Conservation (phyloP, 2,797 vertebrate species). For the Microctenopoma steveboyesi region DNA sequence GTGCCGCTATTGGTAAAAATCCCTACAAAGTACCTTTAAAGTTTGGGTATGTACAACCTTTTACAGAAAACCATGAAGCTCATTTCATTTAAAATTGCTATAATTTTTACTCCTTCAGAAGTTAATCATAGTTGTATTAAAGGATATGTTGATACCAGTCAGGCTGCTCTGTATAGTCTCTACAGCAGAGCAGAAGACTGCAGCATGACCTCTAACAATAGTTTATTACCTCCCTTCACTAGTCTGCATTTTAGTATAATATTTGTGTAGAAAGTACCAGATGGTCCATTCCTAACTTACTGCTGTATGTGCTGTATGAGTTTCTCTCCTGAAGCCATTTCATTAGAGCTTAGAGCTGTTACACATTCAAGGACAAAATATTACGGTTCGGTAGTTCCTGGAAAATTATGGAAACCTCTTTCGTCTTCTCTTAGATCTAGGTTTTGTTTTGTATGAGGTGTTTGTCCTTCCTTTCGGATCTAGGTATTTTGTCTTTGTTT, state of each 20-base stretch:
- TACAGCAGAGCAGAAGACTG: not conserved
- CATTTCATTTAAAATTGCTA: not conserved
- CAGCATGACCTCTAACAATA: not conserved
- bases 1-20: not conserved
- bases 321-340: not conserved
- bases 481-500: not conserved
- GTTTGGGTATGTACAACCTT: not conserved
- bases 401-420: not conserved
- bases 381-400: conserved; percentile 7
- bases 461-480: not conserved
- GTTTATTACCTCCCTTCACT: not conserved
- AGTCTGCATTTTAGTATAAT: not conserved
- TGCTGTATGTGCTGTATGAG: no score
- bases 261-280: no score
- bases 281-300: no score
- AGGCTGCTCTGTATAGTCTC: not conserved
- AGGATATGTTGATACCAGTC: not conserved
- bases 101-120: not conserved
- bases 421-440: not conserved
- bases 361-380: conserved; percentile 25
- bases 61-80: not conserved
- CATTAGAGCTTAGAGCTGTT: conserved; percentile 19
- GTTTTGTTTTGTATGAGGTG: not conserved
- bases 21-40: not conserved
- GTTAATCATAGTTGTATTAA: not conserved